Conservation (phyloP, 2,888 invertebrate genomes). For the Polyploca ridens region DNA sequence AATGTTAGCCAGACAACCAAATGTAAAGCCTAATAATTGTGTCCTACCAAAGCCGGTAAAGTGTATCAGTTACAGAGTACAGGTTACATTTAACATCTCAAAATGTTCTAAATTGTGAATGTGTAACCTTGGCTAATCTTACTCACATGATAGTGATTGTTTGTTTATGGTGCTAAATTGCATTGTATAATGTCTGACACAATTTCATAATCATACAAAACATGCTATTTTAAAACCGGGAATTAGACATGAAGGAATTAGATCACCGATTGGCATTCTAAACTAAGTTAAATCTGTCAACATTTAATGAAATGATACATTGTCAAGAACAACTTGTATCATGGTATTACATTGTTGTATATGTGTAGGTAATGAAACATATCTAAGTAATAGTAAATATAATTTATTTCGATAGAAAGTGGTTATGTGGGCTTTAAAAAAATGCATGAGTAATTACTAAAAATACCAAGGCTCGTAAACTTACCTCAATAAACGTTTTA, state of each 20-base stretch:
- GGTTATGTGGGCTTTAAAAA: background rate
- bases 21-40: too few relatives aligned
- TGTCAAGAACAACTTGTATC: too few relatives aligned
- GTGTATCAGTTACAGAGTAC: too few relatives aligned
- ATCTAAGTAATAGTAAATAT: background rate
- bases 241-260: background rate
- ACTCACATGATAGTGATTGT: slow-evolving; percentile 11
- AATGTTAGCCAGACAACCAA: too few relatives aligned
- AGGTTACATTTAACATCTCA: background rate
- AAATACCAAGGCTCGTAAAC: slow-evolving; percentile 1
- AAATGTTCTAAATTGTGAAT: background rate
- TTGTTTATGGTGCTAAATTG: background rate
- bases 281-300: background rate
- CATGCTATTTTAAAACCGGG: background rate
- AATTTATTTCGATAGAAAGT: background rate
- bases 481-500: background rate
- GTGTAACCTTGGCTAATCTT: background rate
- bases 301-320: too few relatives aligned
- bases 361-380: background rate
- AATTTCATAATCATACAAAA: slow-evolving; percentile 3
- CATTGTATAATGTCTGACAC: background rate
- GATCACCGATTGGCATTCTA: background rate
- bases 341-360: too few relatives aligned
- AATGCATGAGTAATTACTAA: background rate
- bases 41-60: too few relatives aligned